A percentile compares a stretch with the other conserved stretches of the same genome.
phyloP scores from a whole-genome alignment of 2,113 vertebrate species.

The Chloropsis hardwickii region DNA sequence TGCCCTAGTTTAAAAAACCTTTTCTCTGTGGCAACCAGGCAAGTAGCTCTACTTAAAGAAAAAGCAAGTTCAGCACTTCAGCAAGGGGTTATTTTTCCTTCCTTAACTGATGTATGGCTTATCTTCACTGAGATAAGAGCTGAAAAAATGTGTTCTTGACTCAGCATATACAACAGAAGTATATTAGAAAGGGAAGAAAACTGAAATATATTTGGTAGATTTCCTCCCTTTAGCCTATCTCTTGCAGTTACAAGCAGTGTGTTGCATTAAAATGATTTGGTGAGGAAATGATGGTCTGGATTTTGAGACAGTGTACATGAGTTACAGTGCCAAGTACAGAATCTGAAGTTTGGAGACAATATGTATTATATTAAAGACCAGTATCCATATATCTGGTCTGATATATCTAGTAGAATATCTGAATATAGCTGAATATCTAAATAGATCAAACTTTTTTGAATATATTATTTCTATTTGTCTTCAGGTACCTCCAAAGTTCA shows the following conservation, averaged over 20 bases:
- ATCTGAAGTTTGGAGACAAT: not conserved
- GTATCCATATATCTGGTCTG: too few relatives aligned
- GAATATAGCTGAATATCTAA: not conserved
- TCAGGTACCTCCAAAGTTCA: not conserved
- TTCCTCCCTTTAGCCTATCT: not conserved
- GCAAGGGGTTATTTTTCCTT: not conserved
- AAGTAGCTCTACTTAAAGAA: conserved; percentile 60
- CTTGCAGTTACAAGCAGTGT: not conserved
- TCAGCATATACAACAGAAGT: not conserved
- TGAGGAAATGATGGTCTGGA: not conserved
- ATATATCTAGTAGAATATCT: too few relatives aligned
- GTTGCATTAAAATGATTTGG: not conserved
- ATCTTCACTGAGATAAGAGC: conserved; percentile 51
- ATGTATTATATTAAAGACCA: not conserved
- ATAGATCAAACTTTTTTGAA: not conserved
- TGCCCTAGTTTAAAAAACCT: conserved; percentile 22
- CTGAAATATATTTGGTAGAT: not conserved
- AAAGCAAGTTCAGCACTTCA: conserved; percentile 69
- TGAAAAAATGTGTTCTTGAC: not conserved
- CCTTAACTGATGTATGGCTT: not conserved
- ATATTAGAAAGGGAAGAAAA: not conserved
- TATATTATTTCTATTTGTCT: not conserved
- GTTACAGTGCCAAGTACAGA: not conserved
- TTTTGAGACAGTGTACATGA: not conserved
- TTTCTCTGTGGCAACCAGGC: conserved; percentile 29